A percentile compares a stretch with the other conserved stretches of the same genome.
phyloP scores from a whole-genome alignment of 2,888 invertebrate genomes.

The Eledona agricola region DNA sequence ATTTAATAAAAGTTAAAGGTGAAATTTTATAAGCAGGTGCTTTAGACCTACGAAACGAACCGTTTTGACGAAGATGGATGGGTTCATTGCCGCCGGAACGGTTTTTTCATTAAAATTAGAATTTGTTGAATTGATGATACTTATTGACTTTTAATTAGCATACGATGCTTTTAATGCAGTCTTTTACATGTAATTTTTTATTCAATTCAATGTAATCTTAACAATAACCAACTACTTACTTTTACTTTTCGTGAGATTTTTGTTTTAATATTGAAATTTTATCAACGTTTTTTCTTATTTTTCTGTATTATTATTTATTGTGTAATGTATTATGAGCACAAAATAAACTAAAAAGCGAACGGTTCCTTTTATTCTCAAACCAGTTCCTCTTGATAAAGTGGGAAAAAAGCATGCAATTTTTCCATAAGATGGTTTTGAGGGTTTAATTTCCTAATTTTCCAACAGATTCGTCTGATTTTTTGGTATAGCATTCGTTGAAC shows the following conservation, averaged over 20 bases:
- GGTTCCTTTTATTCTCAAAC: conserved; percentile 10
- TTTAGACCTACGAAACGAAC: conserved; percentile 33
- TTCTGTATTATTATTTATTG: conserved; percentile 53
- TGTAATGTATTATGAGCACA: conserved; percentile 56
- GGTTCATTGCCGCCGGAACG: conserved; percentile 39
- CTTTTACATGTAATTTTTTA: conserved; percentile 31
- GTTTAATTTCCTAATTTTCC: too few species aligned
- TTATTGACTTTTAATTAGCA: conserved; percentile 35
- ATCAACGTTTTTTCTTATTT: conserved; percentile 56
- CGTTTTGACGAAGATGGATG: background rate
- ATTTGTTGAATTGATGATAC: conserved; percentile 41
- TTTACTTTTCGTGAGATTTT: conserved; percentile 48
- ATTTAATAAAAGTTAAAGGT: conserved; percentile 50
- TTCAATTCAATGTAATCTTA: conserved; percentile 25
- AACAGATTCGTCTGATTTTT: too few species aligned
- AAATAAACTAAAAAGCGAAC: conserved; percentile 50
- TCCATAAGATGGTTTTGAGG: too few species aligned
- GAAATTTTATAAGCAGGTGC: conserved; percentile 57
- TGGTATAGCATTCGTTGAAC: too few species aligned
- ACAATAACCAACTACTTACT: conserved; percentile 31
- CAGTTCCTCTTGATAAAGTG: background rate
- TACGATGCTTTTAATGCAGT: conserved; percentile 34
- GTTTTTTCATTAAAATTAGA: conserved; percentile 40
- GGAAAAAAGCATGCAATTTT: too few species aligned
- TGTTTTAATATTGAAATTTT: conserved; percentile 57